phyloP scores from a whole-genome alignment of 2,797 vertebrate species.

The Microhierax caerulescens region DNA sequence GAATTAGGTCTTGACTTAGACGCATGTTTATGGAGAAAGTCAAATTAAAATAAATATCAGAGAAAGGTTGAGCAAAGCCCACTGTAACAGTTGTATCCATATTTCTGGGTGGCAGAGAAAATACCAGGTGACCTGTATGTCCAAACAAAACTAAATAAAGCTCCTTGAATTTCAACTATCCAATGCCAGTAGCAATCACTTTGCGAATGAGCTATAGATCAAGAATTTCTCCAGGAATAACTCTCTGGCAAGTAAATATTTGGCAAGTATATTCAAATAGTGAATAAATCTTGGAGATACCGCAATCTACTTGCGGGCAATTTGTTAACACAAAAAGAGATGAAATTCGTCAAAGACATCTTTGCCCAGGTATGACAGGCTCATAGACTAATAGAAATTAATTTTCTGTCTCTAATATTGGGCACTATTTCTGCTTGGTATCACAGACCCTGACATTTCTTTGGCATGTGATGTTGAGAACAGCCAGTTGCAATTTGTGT shows the following conservation, averaged over 20 bases:
- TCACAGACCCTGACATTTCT: slow-evolving; percentile 15
- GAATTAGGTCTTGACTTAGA: neutral
- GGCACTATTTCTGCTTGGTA: neutral
- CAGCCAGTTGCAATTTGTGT: neutral
- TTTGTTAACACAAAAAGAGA: slow-evolving; percentile 30
- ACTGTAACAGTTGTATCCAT: neutral
- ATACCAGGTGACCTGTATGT: neutral
- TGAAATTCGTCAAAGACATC: neutral
- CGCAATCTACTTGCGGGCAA: neutral
- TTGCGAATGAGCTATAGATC: neutral
- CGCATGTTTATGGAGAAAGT: neutral
- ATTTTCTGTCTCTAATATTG: slow-evolving; percentile 21
- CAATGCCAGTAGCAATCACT: neutral
- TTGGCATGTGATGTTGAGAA: slow-evolving; percentile 3
- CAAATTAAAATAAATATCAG: neutral
- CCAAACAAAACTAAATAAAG: neutral
- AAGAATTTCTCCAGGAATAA: slow-evolving; percentile 19
- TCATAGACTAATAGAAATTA: slow-evolving; percentile 22
- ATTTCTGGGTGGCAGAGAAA: neutral
- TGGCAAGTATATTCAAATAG: slow-evolving; percentile 2
- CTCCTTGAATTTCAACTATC: neutral
- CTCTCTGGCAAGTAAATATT: slow-evolving; percentile 38
- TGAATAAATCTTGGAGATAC: neutral
- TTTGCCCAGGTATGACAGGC: slow-evolving; percentile 9
- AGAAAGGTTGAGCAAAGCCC: neutral